A percentile compares a stretch with the other conserved stretches of the same genome.
Conservation (phyloP, 2,113 vertebrate genomes). For the Hypomesus transpacificus region DNA sequence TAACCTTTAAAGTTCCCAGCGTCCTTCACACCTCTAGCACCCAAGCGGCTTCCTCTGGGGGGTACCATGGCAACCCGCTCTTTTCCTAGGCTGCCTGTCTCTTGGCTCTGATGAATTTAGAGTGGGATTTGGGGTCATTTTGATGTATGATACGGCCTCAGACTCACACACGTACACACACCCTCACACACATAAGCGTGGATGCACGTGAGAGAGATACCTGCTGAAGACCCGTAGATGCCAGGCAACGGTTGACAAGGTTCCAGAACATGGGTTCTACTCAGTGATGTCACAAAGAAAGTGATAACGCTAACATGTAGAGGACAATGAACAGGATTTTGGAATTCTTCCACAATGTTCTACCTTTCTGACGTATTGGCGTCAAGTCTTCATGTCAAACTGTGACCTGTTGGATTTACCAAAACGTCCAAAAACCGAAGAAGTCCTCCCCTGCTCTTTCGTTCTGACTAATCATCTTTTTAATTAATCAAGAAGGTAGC, state of each 20-base stretch:
- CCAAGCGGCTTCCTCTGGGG: slow-evolving; percentile 5
- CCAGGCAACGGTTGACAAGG: no score
- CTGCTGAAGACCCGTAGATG: no score
- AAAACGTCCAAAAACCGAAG: slow-evolving; percentile 25
- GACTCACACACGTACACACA: neutral
- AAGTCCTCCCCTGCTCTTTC: slow-evolving; percentile 52
- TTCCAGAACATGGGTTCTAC: neutral
- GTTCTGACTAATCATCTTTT: slow-evolving; percentile 58
- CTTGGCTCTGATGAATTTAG: slow-evolving; percentile 16
- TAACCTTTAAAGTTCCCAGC: neutral
- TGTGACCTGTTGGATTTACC: slow-evolving; percentile 3
- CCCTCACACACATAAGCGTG: neutral
- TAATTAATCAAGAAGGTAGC: slow-evolving; percentile 51
- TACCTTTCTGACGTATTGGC: neutral
- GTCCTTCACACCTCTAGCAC: slow-evolving; percentile 6
- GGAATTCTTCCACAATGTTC: neutral
- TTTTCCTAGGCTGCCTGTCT: neutral
- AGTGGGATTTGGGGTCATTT: slow-evolving; percentile 5
- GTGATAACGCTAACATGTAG: neutral
- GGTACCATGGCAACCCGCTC: slow-evolving; percentile 27
- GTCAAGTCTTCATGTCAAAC: neutral
- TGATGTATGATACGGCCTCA: neutral
- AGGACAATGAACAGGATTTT: neutral
- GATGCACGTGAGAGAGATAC: neutral
- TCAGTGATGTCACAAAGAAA: neutral